Conservation (phyloP, 1,140 invertebrate species). For the Ganaspis sp. region DNA sequence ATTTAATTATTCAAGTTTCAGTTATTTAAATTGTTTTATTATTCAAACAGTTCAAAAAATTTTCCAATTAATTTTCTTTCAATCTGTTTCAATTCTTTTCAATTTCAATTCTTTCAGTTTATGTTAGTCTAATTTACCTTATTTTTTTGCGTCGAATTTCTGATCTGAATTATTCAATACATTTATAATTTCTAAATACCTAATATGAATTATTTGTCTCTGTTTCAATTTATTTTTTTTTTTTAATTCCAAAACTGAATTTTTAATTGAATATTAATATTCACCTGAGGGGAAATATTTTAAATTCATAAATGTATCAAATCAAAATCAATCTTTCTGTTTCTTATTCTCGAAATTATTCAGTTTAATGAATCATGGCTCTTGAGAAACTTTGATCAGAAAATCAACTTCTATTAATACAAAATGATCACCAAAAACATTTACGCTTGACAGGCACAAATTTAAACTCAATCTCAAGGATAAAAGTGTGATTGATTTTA, state of each 20-base stretch:
- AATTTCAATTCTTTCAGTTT: too few relatives aligned
- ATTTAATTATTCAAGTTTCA: too few relatives aligned
- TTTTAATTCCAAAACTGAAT: background rate
- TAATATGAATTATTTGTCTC: background rate
- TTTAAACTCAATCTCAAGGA: background rate
- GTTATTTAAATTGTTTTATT: too few relatives aligned
- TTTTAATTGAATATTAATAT: background rate
- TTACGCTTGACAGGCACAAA: background rate
- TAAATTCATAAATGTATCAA: background rate
- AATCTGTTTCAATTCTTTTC: too few relatives aligned
- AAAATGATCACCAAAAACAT: background rate
- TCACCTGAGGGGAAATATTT: background rate
- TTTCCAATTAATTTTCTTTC: too few relatives aligned
- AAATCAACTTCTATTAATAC: slow-evolving; percentile 24
- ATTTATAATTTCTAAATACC: too few relatives aligned
- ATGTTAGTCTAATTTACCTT: too few relatives aligned
- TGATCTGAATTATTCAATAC: too few relatives aligned
- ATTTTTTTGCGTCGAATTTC: too few relatives aligned
- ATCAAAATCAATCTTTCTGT: background rate
- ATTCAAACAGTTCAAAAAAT: too few relatives aligned
- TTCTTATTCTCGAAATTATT: background rate
- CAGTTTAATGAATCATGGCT: slow-evolving; percentile 1
- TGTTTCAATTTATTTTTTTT: background rate
- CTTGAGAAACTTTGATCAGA: background rate
- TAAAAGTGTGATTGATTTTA: background rate